Conservation (phyloP, 2,113 vertebrate genomes). For the Tympanuchus pallidicinctus region DNA sequence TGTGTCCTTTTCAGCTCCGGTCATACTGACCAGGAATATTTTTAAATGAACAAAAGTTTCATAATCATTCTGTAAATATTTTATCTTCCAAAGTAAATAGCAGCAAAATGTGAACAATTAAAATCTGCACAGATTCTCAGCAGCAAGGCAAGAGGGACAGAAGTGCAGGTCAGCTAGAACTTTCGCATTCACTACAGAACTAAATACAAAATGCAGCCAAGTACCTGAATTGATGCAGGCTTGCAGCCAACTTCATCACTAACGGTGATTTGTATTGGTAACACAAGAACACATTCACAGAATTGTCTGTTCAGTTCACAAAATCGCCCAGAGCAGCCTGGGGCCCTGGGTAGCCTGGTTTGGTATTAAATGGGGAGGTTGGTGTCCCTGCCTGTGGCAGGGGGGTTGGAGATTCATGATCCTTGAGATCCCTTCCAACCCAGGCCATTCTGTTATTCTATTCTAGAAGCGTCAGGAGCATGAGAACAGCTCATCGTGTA, state of each 20-base stretch:
- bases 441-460: no score
- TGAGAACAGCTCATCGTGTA: background rate
- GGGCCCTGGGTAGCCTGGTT: no score
- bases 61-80: slow-evolving; percentile 67
- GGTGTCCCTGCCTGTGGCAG: no score
- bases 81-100: slow-evolving; percentile 60
- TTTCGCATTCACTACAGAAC: background rate
- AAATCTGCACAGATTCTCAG: background rate
- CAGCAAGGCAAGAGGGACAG: background rate
- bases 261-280: accelerated
- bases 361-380: no score
- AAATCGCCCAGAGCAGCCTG: no score
- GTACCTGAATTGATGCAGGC: background rate
- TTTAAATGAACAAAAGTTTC: slow-evolving; percentile 55
- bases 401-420: no score
- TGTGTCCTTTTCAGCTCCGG: slow-evolving; percentile 6
- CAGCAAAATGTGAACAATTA: slow-evolving; percentile 20
- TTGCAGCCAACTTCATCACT: background rate
- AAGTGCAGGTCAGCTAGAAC: slow-evolving; percentile 35
- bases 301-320: background rate
- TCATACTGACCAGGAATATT: slow-evolving; percentile 61
- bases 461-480: background rate
- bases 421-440: no score
- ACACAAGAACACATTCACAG: background rate
- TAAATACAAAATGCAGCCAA: background rate